Evolutionary conservation across 1,140 invertebrate genomes (phyloP).

Genomic region (Campodea augens): DNA sequence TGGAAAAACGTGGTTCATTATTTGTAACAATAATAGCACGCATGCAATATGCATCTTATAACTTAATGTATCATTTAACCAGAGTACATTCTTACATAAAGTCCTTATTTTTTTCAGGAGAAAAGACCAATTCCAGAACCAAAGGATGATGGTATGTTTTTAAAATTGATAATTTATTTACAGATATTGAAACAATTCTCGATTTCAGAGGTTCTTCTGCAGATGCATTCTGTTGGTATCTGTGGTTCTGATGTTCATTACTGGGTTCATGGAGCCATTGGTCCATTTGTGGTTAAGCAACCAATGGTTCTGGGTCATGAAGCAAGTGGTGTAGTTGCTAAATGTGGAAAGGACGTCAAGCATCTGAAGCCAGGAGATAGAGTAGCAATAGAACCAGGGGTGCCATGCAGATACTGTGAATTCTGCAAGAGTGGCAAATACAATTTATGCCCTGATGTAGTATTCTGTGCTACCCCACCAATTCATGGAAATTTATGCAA

Average conservation of each 20-base stretch:
- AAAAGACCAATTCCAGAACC: slow-evolving; percentile 44
- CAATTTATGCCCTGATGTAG: slow-evolving; percentile 69
- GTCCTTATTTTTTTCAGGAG: slow-evolving; percentile 29
- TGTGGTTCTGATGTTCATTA: slow-evolving; percentile 94
- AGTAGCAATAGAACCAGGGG: slow-evolving; percentile 82
- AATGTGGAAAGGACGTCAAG: slow-evolving; percentile 51
- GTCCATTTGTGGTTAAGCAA: slow-evolving; percentile 53
- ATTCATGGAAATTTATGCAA: slow-evolving; percentile 62
- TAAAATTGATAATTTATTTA: slow-evolving; percentile 2
- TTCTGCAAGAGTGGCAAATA: slow-evolving; percentile 75
- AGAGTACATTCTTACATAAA: no score
- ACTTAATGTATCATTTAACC: no score
- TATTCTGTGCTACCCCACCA: slow-evolving; percentile 81
- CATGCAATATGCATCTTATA: no score
- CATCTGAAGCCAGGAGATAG: slow-evolving; percentile 61
- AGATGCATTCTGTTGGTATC: slow-evolving; percentile 80
- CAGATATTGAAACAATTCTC: slow-evolving; percentile 6
- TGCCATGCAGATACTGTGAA: slow-evolving; percentile 64
- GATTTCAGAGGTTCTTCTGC: slow-evolving; percentile 57
- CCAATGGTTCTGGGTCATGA: slow-evolving; percentile 87
- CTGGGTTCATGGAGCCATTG: slow-evolving; percentile 59
- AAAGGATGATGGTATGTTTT: slow-evolving; percentile 34
- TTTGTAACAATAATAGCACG: no score
- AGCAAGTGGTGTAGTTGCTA: slow-evolving; percentile 50
- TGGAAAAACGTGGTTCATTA: no score